phyloP scores from a whole-genome alignment of 2,888 invertebrate genomes.

The Phanerotoma sp. region DNA sequence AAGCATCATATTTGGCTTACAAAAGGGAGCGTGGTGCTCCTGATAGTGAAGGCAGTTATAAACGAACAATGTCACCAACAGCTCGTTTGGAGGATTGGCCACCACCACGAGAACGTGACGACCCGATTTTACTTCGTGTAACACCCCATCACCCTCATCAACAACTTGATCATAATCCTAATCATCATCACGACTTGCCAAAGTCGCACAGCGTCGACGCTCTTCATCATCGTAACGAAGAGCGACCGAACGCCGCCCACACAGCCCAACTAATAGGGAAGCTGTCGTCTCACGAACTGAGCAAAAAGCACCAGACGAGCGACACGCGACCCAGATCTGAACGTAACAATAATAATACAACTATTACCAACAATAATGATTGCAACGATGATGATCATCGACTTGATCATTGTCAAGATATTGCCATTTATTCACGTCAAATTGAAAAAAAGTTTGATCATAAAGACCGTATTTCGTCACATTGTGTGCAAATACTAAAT shows the following conservation, averaged over 20 bases:
- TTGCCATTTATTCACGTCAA: constrained; percentile 29
- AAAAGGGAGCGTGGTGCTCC: constrained; percentile 69
- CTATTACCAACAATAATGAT: constrained; percentile 32
- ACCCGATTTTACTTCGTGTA: constrained; percentile 52
- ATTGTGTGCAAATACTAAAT: constrained; percentile 50
- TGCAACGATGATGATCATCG: constrained; percentile 38
- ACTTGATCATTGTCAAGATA: constrained; percentile 35
- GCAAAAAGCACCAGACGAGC: constrained; percentile 53
- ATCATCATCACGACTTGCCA: constrained; percentile 41
- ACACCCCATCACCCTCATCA: constrained; percentile 43
- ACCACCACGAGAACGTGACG: constrained; percentile 43
- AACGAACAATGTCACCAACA: constrained; percentile 71
- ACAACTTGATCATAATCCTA: constrained; percentile 36
- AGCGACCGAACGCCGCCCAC: constrained; percentile 39
- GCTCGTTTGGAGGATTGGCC: constrained; percentile 51
- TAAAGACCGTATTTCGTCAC: constrained; percentile 48
- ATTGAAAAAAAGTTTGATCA: constrained; percentile 31
- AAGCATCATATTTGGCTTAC: constrained; percentile 75
- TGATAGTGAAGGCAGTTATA: constrained; percentile 75
- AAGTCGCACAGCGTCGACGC: constrained; percentile 53
- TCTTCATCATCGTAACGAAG: constrained; percentile 48
- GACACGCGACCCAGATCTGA: constrained; percentile 41
- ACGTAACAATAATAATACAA: constrained; percentile 43
- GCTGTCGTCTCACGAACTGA: constrained; percentile 58
- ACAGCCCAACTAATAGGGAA: constrained; percentile 59